Evolutionary conservation across 2,888 invertebrate genomes (phyloP).

Genomic region (Nomada fabriciana): DNA sequence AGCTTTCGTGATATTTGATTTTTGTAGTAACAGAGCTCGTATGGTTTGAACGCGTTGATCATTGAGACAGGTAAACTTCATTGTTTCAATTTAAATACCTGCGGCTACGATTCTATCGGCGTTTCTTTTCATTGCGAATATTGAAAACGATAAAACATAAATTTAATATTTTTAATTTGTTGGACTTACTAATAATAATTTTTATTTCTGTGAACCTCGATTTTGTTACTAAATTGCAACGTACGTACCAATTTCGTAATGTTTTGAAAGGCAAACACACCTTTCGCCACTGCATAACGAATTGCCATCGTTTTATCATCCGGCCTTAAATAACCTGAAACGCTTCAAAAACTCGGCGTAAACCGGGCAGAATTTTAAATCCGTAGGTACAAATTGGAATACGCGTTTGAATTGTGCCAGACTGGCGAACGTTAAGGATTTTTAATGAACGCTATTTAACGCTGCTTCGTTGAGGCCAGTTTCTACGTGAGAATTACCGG

Average conservation of each 20-base stretch:
- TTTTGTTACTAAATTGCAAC: neutral
- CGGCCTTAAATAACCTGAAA: neutral
- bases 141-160: no score
- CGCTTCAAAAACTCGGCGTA: conserved; percentile 28
- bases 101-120: no score
- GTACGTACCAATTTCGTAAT: neutral
- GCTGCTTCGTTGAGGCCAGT: conserved; percentile 57
- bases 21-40: no score
- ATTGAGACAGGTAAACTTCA: no score
- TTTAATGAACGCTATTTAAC: conserved; percentile 77
- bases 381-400: conserved; percentile 37
- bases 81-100: no score
- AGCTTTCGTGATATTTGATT: no score
- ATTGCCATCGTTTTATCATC: conserved; percentile 12
- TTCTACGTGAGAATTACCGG: conserved; percentile 68
- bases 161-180: no score
- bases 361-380: conserved; percentile 40
- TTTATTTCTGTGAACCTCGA: no score
- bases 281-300: neutral
- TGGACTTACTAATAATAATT: no score
- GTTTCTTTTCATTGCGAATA: no score
- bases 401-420: conserved; percentile 55
- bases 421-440: conserved; percentile 63
- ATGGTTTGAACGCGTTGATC: no score
- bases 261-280: neutral